A percentile compares a stretch with the other conserved stretches of the same genome.
These are phyloP conservation scores for Hippocampus kuda DNA, from an alignment of 2,797 vertebrate genomes.

Conservation along the genomic window DNA sequence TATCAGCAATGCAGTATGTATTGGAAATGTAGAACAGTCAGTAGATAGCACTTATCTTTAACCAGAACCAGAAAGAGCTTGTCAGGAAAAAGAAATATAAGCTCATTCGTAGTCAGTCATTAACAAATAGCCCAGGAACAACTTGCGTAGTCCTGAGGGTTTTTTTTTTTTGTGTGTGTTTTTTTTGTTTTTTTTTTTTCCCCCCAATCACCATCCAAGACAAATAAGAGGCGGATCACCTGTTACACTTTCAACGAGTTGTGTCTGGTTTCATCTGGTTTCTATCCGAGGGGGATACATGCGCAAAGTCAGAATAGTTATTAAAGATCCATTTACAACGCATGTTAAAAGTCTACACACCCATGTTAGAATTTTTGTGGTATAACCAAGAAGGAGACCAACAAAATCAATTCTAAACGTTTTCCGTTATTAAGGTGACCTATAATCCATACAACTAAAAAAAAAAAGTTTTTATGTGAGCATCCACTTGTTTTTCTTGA, in stretches of 20 bases:
- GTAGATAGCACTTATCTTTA: constrained; percentile 37
- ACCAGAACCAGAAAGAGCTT: constrained; percentile 34
- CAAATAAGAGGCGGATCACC: constrained; percentile 2
- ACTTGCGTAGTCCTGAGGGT: not conserved
- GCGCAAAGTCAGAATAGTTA: not conserved
- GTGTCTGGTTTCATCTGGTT: constrained; percentile 29
- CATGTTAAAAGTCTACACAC: not conserved
- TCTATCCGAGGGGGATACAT: not conserved
- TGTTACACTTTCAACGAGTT: not conserved
- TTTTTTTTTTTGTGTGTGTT: not conserved
- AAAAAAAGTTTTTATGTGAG: no score
- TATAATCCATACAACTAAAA: no score
- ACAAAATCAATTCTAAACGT: no score
- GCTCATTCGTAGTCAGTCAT: constrained; percentile 44
- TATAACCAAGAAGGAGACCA: not conserved
- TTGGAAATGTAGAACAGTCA: not conserved
- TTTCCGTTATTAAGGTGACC: no score
- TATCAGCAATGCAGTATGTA: not conserved
- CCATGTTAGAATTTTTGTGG: not conserved
- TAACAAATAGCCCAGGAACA: constrained; percentile 33
- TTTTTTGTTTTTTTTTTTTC: not conserved
- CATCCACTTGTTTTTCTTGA: not conserved
- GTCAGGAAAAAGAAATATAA: constrained; percentile 26
- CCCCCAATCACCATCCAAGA: not conserved
- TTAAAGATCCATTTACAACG: not conserved